Conservation (phyloP, 37 sponge, comb jelly and placozoan genomes). For the Geodia barretti region DNA sequence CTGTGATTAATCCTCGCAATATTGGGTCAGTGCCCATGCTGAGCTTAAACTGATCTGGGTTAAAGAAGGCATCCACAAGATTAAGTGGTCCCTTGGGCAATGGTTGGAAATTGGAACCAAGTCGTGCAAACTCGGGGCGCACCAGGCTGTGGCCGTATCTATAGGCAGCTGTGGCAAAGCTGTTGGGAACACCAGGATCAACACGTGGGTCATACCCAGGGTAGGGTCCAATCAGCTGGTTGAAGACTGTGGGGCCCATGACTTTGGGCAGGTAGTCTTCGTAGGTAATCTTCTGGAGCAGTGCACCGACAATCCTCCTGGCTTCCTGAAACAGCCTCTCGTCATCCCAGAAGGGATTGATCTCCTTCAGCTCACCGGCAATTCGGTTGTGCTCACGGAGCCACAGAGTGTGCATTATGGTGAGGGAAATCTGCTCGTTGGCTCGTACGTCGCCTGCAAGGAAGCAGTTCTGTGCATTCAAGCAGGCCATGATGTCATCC, state of each 20-base stretch:
- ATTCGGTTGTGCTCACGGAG: constrained; percentile 90
- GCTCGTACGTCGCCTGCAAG: constrained; percentile 71
- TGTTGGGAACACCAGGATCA: constrained; percentile 66
- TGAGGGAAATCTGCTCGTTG: constrained; percentile 71
- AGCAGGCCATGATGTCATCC: constrained; percentile 29
- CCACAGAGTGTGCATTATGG: constrained; percentile 86
- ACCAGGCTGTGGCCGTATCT: constrained; percentile 88
- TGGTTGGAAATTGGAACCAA: constrained; percentile 30
- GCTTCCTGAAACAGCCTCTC: constrained; percentile 78
- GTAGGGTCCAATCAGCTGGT: constrained; percentile 52
- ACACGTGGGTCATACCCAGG: constrained; percentile 61
- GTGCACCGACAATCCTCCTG: constrained; percentile 73
- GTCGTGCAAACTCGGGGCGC: constrained; percentile 48
- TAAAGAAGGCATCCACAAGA: constrained; percentile 74
- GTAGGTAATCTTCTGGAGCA: constrained; percentile 73
- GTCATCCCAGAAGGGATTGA: constrained; percentile 78
- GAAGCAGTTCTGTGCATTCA: constrained; percentile 48
- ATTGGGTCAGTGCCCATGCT: constrained; percentile 69
- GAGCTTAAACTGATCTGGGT: constrained; percentile 17
- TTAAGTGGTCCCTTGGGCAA: constrained; percentile 48
- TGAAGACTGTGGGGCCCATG: constrained; percentile 29
- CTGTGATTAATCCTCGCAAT: constrained; percentile 57
- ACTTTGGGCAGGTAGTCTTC: constrained; percentile 75
- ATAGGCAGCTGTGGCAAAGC: constrained; percentile 84
- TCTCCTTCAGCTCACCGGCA: constrained; percentile 38